Evolutionary conservation across 2,797 vertebrate species (phyloP), one percentile per base, ranked within the genome.

Genomic region (Phaenicophaeus curvirostris): DNA sequence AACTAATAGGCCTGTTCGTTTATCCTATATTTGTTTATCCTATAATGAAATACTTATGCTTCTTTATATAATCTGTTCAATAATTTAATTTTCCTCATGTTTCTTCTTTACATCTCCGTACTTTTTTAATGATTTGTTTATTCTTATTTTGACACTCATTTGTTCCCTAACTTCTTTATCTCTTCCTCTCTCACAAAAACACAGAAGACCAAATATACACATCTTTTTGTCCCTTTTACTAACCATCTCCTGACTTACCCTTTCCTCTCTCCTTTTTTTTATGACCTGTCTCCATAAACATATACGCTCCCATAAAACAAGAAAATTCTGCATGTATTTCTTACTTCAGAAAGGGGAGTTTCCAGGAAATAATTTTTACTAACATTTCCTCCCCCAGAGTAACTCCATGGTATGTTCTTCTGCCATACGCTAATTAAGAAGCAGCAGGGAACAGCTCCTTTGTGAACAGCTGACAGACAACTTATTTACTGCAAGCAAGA

Each of bases 401-500:
- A 94, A 75, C 54, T 92, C 66, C 23, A 30, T 21, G 59, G 48
- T 62, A 81, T 30, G 35, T 37, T 89, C 30, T 82, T 73, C 73
- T 94, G 77, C 61, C 44, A 79, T 31, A 54, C 30, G 41, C 42
- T 91, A 93, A 95, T 90, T 85, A 96, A 87, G 86, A 74, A 94
- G 69, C 84, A 95, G 86, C 76, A 93, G 79, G 66, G 54, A 93
- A 79, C 30, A 89, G 46, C 55, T 42, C 91, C 62, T 9, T 94
- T 63, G 37, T 31, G 53, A 89, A 90, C 18, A 85, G 55, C 39
- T 89, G 87, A 88, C 74, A 89, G 71, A 88, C 33, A 90, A 95
- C 54, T 89, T 88, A 90, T 54, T 93, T 94, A 93, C 33, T 27
- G 83, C 2, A 4, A 75, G 68, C 23, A 78, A 50, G 19, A 77